Conservation (phyloP, 2,888 invertebrate genomes). For the Troilus luridus region DNA sequence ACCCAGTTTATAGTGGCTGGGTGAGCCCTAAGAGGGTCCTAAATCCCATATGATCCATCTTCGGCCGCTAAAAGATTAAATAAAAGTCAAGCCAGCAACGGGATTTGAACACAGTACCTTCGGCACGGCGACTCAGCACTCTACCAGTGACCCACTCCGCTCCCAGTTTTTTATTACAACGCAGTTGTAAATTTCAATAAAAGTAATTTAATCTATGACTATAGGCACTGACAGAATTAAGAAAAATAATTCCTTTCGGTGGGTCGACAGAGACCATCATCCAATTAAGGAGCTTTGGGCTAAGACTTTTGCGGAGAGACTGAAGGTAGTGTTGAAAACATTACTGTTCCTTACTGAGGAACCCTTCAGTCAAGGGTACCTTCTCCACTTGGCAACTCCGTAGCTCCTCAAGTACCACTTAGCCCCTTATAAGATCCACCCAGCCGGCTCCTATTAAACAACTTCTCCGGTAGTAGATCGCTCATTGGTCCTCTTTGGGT, state of each 20-base stretch:
- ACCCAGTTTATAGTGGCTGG: too few species aligned
- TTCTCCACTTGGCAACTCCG: slow-evolving; percentile 38
- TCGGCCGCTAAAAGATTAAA: too few species aligned
- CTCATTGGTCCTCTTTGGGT: background rate
- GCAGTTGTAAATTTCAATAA: too few species aligned
- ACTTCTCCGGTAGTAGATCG: slow-evolving; percentile 7
- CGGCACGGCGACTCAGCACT: too few species aligned
- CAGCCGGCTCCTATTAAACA: slow-evolving; percentile 25
- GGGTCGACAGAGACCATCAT: background rate
- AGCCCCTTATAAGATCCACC: slow-evolving; percentile 33
- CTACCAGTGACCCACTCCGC: too few species aligned
- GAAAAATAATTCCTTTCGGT: background rate
- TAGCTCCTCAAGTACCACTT: slow-evolving; percentile 32
- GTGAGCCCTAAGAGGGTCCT: too few species aligned
- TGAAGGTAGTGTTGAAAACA: slow-evolving; percentile 13
- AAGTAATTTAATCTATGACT: background rate
- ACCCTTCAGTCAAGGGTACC: slow-evolving; percentile 23
- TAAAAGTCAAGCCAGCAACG: too few species aligned
- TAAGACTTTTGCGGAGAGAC: background rate
- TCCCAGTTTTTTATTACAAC: too few species aligned
- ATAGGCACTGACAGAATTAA: background rate
- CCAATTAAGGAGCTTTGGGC: background rate
- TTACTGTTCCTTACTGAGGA: background rate
- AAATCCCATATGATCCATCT: too few species aligned
- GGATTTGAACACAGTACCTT: too few species aligned